These are phyloP conservation scores for Lordiphosa collinella DNA, from an alignment of 1,140 invertebrate species.

Conservation along the genomic window DNA sequence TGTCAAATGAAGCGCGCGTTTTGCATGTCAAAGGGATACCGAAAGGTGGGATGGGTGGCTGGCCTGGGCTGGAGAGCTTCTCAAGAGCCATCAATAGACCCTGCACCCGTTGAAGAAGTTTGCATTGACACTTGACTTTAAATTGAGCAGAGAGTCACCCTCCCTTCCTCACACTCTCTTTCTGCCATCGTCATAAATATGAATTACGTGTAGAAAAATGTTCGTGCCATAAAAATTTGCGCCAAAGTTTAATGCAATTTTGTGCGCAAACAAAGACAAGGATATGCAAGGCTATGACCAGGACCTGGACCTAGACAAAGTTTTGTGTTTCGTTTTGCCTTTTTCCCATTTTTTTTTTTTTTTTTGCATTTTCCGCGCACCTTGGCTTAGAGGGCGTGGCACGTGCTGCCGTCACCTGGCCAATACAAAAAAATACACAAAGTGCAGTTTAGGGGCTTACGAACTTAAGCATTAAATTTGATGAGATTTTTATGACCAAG, in stretches of 20 bases:
- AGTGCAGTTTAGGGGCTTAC: constrained; percentile 61
- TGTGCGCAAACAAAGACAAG: constrained; percentile 32
- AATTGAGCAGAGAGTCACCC: constrained; percentile 56
- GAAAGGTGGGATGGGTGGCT: not conserved
- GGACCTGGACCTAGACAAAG: constrained; percentile 33
- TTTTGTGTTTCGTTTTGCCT: constrained; percentile 15
- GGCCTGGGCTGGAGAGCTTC: constrained; percentile 27
- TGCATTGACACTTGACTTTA: constrained; percentile 75
- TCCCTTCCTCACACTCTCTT: not conserved
- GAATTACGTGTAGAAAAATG: constrained; percentile 55
- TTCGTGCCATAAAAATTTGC: constrained; percentile 27
- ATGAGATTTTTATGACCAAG: constrained; percentile 53
- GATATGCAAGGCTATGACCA: constrained; percentile 20
- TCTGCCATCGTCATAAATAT: constrained; percentile 54
- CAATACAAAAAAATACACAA: constrained; percentile 47
- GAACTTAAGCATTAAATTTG: constrained; percentile 59
- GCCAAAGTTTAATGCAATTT: constrained; percentile 71
- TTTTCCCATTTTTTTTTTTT: not conserved
- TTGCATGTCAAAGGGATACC: constrained; percentile 69
- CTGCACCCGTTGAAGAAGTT: constrained; percentile 59
- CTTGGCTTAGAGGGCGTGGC: constrained; percentile 29
- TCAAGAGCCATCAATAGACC: constrained; percentile 56
- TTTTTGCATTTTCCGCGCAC: constrained; percentile 5
- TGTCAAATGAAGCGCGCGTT: constrained; percentile 73
- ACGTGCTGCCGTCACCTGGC: constrained; percentile 27